Evolutionary conservation across 2,888 invertebrate genomes (phyloP).

Genomic region (Theodoxus fluviatilis): DNA sequence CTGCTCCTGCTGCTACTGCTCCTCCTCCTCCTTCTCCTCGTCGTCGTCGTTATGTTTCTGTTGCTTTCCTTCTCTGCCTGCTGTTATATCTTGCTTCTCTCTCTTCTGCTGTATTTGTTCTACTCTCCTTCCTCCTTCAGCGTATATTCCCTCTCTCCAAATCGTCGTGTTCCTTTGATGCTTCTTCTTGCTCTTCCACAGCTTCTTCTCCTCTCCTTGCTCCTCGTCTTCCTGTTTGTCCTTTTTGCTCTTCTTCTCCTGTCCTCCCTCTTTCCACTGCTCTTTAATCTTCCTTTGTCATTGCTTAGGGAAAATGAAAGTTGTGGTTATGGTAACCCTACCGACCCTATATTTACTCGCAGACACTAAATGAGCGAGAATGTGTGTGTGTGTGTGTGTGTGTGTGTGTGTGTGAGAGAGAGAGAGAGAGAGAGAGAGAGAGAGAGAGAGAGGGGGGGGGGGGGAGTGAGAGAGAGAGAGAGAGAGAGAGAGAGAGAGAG

Average conservation of each 20-base stretch:
- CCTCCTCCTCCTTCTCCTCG: background rate
- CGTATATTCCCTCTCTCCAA: background rate
- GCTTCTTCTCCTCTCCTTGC: background rate
- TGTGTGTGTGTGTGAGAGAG: conserved; percentile 30
- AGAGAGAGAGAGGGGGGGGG: conserved; percentile 29
- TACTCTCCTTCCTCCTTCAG: background rate
- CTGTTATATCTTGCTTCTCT: background rate
- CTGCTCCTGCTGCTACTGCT: too few species aligned
- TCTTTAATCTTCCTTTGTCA: background rate
- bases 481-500: conserved; percentile 6
- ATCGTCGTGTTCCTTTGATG: conserved; percentile 1
- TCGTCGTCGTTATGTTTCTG: background rate
- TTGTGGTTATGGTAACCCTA: too few species aligned
- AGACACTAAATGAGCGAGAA: conserved; percentile 31
- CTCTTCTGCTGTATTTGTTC: background rate
- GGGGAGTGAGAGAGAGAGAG: background rate
- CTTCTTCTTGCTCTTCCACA: conserved; percentile 8
- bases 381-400: conserved; percentile 30
- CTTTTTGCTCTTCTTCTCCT: background rate
- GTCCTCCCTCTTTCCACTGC: background rate
- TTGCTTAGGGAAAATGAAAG: too few species aligned
- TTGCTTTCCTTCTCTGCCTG: background rate
- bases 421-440: conserved; percentile 34
- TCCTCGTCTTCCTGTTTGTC: background rate
- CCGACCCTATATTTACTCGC: conserved; percentile 29